Conservation (phyloP, 2,888 invertebrate genomes). For the Magallana nippona region DNA sequence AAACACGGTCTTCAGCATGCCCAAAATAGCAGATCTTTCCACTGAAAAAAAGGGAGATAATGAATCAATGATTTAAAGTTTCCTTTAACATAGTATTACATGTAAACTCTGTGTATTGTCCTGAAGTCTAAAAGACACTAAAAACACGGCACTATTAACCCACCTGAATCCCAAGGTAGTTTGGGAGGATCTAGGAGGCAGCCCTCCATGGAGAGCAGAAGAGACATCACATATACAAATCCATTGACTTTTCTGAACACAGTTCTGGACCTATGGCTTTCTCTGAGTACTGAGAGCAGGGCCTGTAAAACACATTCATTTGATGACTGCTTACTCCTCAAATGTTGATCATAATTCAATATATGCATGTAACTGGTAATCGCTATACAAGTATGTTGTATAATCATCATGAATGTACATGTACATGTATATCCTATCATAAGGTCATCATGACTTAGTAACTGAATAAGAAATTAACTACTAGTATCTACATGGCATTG, state of each 20-base stretch:
- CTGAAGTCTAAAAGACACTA: too few relatives aligned
- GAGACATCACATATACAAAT: slow-evolving; percentile 97
- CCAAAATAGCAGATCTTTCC: slow-evolving; percentile 84
- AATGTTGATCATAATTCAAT: too few relatives aligned
- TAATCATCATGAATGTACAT: too few relatives aligned
- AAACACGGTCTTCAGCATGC: slow-evolving; percentile 92
- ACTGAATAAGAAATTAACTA: too few relatives aligned
- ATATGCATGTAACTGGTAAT: too few relatives aligned
- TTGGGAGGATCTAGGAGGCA: slow-evolving; percentile 80
- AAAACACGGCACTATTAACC: background rate
- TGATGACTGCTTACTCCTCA: too few relatives aligned
- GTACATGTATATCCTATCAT: too few relatives aligned
- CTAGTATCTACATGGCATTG: too few relatives aligned
- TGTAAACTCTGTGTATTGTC: background rate
- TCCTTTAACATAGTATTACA: background rate
- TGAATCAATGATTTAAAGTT: background rate
- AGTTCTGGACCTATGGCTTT: slow-evolving; percentile 96
- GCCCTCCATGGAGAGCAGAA: slow-evolving; percentile 94
- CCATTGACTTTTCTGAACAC: slow-evolving; percentile 99
- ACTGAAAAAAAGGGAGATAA: slow-evolving; percentile 69
- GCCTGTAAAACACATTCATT: slow-evolving; percentile 82
- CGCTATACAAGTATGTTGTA: too few relatives aligned
- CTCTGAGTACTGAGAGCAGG: slow-evolving; percentile 92
- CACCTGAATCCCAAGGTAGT: slow-evolving; percentile 81
- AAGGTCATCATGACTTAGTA: too few relatives aligned